Percentiles rank a stretch among this genome's conserved stretches.
phyloP scores from a whole-genome alignment of 2,888 invertebrate genomes.

The Nomada ferruginata region DNA sequence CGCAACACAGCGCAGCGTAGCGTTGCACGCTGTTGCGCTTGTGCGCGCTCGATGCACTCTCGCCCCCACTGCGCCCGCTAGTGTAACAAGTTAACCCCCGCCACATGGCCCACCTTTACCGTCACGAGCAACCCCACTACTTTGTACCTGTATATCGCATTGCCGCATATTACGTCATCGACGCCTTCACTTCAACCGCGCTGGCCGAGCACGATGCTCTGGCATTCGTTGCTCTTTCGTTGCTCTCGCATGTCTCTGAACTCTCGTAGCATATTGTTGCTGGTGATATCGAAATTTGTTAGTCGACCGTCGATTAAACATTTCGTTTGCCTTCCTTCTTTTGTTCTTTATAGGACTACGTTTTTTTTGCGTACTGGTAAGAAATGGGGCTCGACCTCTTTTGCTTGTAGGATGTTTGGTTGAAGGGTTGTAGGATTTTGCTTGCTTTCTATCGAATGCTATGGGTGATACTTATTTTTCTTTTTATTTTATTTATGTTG shows the following conservation, averaged over 20 bases:
- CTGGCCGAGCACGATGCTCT: slow-evolving; percentile 58
- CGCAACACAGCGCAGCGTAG: slow-evolving; percentile 49
- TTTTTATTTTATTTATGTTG: too few relatives aligned
- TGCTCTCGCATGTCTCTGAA: slow-evolving; percentile 21
- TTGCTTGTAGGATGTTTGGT: too few relatives aligned
- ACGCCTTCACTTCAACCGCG: slow-evolving; percentile 69
- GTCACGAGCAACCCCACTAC: slow-evolving; percentile 55
- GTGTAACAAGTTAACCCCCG: slow-evolving; percentile 14
- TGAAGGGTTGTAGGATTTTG: too few relatives aligned
- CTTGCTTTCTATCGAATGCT: too few relatives aligned
- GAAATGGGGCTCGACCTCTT: too few relatives aligned
- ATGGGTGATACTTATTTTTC: too few relatives aligned
- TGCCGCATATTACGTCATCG: slow-evolving; percentile 69
- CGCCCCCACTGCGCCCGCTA: neutral
- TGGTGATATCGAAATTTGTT: neutral
- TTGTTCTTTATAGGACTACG: neutral
- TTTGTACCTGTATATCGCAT: slow-evolving; percentile 35
- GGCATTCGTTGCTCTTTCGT: slow-evolving; percentile 61
- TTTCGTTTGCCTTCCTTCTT: neutral
- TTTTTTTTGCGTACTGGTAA: neutral
- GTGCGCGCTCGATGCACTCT: slow-evolving; percentile 47
- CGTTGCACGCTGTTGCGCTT: slow-evolving; percentile 61
- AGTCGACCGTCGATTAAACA: neutral
- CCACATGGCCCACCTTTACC: slow-evolving; percentile 35
- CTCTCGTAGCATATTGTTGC: slow-evolving; percentile 21